These are phyloP conservation scores for Alviniconcha strummeri DNA, from an alignment of 2,888 invertebrate species.

Conservation along the genomic window DNA sequence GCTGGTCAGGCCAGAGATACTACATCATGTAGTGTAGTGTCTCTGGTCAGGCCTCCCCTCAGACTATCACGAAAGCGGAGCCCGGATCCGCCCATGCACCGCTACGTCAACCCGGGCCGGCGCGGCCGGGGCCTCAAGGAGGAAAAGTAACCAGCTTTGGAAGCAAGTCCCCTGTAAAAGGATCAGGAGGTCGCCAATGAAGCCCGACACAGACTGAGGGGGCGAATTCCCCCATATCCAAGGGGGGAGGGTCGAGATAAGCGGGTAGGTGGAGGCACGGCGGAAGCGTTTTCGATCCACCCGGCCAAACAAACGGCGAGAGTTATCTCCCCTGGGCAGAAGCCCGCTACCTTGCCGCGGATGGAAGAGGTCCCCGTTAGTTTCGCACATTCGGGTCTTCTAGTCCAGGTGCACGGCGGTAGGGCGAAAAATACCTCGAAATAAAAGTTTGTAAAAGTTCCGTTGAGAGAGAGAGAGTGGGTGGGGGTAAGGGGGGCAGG, in stretches of 20 bases:
- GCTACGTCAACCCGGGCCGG: too few relatives aligned
- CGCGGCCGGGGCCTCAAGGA: neutral
- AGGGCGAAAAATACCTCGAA: neutral
- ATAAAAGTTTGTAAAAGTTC: neutral
- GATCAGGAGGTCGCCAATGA: conserved; percentile 11
- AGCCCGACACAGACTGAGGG: neutral
- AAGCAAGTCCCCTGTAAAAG: neutral
- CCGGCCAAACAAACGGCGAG: conserved; percentile 19
- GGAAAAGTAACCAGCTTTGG: conserved; percentile 6
- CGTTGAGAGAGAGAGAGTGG: neutral
- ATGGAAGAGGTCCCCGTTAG: neutral
- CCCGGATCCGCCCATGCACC: too few relatives aligned
- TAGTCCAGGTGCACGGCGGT: neutral
- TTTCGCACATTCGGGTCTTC: neutral
- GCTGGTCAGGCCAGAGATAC: too few relatives aligned
- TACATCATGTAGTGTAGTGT: too few relatives aligned
- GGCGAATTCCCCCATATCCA: conserved; percentile 22
- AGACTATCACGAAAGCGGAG: too few relatives aligned
- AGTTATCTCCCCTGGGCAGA: conserved; percentile 11
- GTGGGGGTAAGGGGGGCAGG: neutral
- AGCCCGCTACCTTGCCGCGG: neutral
- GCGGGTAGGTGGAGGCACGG: conserved; percentile 2
- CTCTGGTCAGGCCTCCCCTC: too few relatives aligned
- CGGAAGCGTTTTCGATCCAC: conserved; percentile 24
- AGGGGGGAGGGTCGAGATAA: conserved; percentile 14